Percentiles rank a stretch among this genome's conserved stretches.
phyloP scores from a whole-genome alignment of 2,797 vertebrate genomes.

The Knipowitschia caucasica region DNA sequence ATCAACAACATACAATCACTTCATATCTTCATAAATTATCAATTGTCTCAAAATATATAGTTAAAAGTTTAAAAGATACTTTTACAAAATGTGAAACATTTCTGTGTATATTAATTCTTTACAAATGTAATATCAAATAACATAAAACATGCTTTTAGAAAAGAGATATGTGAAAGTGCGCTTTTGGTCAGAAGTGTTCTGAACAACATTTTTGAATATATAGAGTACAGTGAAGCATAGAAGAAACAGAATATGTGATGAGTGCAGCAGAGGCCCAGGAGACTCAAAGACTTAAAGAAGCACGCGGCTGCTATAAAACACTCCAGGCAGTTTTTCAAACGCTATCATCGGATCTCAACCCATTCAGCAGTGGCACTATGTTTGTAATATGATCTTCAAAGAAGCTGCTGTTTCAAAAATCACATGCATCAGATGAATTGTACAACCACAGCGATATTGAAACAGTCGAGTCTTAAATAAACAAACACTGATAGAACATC shows the following conservation, averaged over 20 bases:
- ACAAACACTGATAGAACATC: neutral
- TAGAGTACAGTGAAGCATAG: slow-evolving; percentile 43
- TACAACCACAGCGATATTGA: neutral
- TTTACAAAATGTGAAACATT: no score
- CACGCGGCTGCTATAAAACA: slow-evolving; percentile 37
- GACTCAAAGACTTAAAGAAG: slow-evolving; percentile 37
- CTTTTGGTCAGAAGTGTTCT: slow-evolving; percentile 8
- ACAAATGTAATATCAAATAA: no score
- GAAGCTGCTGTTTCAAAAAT: slow-evolving; percentile 4
- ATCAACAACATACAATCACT: no score
- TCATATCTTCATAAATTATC: no score
- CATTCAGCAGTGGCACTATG: slow-evolving; percentile 16
- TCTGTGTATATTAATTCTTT: no score
- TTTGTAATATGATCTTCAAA: slow-evolving; percentile 2
- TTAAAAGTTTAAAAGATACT: no score
- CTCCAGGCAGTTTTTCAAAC: slow-evolving; percentile 27
- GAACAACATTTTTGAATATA: slow-evolving; percentile 22
- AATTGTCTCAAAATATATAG: no score
- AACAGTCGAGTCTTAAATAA: neutral
- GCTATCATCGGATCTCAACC: no score
- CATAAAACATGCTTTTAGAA: no score
- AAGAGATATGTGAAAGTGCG: no score
- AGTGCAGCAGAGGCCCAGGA: slow-evolving; percentile 26
- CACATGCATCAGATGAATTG: slow-evolving; percentile 6
- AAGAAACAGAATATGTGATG: slow-evolving; percentile 56